Conservation (phyloP, 1,140 invertebrate genomes). For the Bombus turneri region DNA sequence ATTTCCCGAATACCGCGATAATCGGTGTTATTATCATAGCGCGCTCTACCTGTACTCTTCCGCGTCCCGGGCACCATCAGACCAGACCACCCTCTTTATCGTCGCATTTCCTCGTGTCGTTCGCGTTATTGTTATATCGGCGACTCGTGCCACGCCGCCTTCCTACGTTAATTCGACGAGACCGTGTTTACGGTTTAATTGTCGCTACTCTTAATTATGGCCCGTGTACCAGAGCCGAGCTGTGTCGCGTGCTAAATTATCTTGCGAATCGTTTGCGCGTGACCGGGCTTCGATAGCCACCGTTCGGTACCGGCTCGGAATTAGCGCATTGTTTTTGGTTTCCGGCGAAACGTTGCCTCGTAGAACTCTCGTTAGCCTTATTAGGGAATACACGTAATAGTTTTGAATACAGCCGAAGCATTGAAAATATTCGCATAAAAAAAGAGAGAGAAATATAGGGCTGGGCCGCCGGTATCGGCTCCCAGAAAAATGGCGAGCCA, state of each 20-base stretch:
- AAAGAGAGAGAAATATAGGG: not conserved
- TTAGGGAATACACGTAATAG: no score
- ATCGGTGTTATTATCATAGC: conserved; percentile 74
- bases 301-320: not conserved
- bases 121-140: conserved; percentile 62
- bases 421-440: not conserved
- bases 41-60: conserved; percentile 56
- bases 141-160: conserved; percentile 34
- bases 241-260: conserved; percentile 37
- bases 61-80: not conserved
- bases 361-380: not conserved
- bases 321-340: not conserved
- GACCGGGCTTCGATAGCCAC: not conserved
- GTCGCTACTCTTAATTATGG: conserved; percentile 56
- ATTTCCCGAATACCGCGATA: conserved; percentile 76
- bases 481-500: not conserved
- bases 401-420: not conserved
- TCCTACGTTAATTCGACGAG: conserved; percentile 60
- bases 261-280: conserved; percentile 32
- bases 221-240: not conserved
- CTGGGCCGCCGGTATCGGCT: no score
- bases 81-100: conserved; percentile 19
- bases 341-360: not conserved
- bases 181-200: conserved; percentile 60
- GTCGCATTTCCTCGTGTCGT: conserved; percentile 44